Evolutionary conservation across 2,797 vertebrate genomes (phyloP).

Genomic region (Etheostoma nigrum): DNA sequence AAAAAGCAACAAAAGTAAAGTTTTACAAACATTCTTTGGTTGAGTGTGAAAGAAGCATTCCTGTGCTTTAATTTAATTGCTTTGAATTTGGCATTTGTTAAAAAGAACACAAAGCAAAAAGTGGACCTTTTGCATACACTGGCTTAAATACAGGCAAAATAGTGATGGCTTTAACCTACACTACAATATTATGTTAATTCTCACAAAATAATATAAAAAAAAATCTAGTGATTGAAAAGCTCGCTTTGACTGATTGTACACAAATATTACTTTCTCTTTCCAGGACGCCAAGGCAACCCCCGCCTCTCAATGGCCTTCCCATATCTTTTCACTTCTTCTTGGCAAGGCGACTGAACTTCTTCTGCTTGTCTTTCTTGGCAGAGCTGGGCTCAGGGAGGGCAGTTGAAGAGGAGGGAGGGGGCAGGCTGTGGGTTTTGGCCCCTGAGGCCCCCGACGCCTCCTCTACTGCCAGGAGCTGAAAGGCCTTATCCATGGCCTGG

Average conservation of each 20-base stretch:
- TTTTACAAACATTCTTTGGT: constrained; percentile 84
- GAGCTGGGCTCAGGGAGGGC: constrained; percentile 79
- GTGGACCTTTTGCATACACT: constrained; percentile 68
- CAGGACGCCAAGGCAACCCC: constrained; percentile 59
- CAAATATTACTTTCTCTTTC: constrained; percentile 66
- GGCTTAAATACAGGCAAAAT: constrained; percentile 83
- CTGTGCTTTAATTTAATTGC: constrained; percentile 82
- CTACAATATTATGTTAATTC: constrained; percentile 69
- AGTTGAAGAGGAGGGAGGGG: constrained; percentile 82
- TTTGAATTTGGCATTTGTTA: constrained; percentile 72
- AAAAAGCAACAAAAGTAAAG: constrained; percentile 57
- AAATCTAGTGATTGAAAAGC: constrained; percentile 74
- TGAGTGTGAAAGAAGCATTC: constrained; percentile 83
- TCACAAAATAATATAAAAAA: constrained; percentile 77
- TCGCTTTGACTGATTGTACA: constrained; percentile 69
- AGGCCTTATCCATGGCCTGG: constrained; percentile 87
- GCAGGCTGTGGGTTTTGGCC: constrained; percentile 89
- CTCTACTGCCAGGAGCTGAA: constrained; percentile 79
- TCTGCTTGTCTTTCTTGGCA: constrained; percentile 94
- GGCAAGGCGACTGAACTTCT: constrained; percentile 94
- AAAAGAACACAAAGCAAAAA: constrained; percentile 67
- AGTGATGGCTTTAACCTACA: constrained; percentile 73
- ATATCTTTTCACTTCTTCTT: constrained; percentile 92
- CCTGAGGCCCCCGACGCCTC: constrained; percentile 81
- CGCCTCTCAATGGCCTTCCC: constrained; percentile 23